These are phyloP conservation scores for Drepana arcuata DNA, from an alignment of 1,140 invertebrate species.

Conservation along the genomic window DNA sequence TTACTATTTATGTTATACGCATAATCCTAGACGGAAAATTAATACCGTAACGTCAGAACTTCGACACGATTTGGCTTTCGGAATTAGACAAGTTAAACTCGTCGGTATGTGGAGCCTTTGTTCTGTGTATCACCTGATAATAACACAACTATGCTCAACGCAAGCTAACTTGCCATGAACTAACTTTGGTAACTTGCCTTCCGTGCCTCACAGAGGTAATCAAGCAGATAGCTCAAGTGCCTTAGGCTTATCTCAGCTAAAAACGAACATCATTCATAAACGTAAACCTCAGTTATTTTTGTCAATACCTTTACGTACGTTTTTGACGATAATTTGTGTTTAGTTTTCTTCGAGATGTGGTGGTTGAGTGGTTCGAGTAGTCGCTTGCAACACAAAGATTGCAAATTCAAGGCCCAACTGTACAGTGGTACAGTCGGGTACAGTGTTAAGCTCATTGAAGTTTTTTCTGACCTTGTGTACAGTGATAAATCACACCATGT, in stretches of 20 bases:
- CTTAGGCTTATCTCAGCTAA: conserved; percentile 4
- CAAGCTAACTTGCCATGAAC: conserved; percentile 15
- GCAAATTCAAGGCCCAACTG: no score
- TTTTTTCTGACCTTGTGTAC: no score
- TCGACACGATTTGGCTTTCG: conserved; percentile 22
- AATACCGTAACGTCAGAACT: conserved; percentile 20
- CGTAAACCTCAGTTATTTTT: no score
- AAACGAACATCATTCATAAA: no score
- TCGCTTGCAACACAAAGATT: no score
- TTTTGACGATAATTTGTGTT: no score
- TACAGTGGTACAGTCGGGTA: neutral
- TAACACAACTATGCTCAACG: conserved; percentile 33
- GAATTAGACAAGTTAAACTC: conserved; percentile 30
- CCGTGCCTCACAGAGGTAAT: conserved; percentile 8
- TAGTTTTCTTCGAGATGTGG: no score
- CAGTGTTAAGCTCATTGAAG: no score
- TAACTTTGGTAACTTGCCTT: conserved; percentile 18
- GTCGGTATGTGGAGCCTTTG: conserved; percentile 26
- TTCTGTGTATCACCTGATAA: conserved; percentile 33
- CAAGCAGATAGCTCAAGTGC: conserved; percentile 7
- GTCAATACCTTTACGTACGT: no score
- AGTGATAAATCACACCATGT: no score
- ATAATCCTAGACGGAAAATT: conserved; percentile 20
- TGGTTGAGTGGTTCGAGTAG: no score
- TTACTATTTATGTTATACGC: neutral